These are phyloP conservation scores for Microtus obscurus DNA, from an alignment of 2,797 vertebrate species.

Conservation along the genomic window DNA sequence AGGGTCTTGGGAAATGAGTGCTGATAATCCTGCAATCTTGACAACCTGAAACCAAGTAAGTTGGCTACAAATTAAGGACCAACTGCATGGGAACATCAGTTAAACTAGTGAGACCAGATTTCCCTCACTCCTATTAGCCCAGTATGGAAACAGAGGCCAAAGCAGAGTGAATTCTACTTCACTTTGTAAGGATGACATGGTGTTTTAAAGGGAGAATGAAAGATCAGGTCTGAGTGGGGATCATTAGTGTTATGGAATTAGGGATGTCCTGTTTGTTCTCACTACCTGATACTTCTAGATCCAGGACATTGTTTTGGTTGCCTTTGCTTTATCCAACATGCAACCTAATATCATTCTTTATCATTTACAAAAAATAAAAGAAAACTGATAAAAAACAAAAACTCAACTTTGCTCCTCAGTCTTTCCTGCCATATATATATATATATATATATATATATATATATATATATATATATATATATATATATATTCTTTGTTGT, in stretches of 20 bases:
- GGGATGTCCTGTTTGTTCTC: background rate
- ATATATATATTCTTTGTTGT: background rate
- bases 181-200: background rate
- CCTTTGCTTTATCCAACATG: background rate
- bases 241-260: background rate
- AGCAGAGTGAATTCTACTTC: background rate
- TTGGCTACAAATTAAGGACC: background rate
- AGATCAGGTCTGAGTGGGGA: background rate
- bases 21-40: background rate
- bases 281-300: background rate
- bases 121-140: background rate
- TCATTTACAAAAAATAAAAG: background rate
- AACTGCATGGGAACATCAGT: background rate
- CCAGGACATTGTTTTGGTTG: background rate
- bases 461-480: too few relatives aligned
- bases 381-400: background rate
- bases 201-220: background rate
- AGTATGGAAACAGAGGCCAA: background rate
- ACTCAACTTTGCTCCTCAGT: background rate
- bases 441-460: background rate
- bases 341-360: background rate
- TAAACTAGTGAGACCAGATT: background rate
- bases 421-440: background rate
- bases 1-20: constrained; percentile 12
- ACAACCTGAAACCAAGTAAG: constrained; percentile 34